Conservation (phyloP, 1,140 invertebrate species). For the Hyles vespertilio region DNA sequence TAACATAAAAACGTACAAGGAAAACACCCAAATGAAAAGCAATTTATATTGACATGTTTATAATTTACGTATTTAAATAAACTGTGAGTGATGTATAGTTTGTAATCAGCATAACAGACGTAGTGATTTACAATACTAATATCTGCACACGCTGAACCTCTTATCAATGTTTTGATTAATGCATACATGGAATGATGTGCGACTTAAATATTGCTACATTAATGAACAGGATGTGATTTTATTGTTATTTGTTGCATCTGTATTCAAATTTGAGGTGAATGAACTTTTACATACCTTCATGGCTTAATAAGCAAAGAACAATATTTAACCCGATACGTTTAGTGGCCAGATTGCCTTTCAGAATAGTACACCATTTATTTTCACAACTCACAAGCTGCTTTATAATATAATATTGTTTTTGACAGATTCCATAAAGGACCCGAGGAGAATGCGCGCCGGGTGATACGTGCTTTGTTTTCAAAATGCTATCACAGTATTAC, state of each 20-base stretch:
- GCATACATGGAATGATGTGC: conserved; percentile 39
- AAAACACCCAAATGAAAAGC: not conserved
- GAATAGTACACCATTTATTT: no score
- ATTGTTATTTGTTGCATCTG: conserved; percentile 27
- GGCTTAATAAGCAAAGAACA: no score
- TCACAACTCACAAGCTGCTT: no score
- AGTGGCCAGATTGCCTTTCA: no score
- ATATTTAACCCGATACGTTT: no score
- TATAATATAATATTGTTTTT: not conserved
- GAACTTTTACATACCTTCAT: conserved; percentile 3
- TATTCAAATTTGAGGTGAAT: conserved; percentile 14
- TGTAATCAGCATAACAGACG: conserved; percentile 37
- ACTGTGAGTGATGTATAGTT: conserved; percentile 44
- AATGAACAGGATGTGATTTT: conserved; percentile 30
- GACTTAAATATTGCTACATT: conserved; percentile 26
- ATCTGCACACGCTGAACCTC: conserved; percentile 47
- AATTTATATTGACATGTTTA: conserved; percentile 20
- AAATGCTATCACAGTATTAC: conserved; percentile 32
- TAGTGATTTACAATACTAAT: conserved; percentile 51
- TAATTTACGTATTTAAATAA: conserved; percentile 23
- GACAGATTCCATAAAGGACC: conserved; percentile 9
- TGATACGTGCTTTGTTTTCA: conserved; percentile 45
- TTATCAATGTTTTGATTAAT: conserved; percentile 62
- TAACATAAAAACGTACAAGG: not conserved
- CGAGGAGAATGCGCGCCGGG: conserved; percentile 33